Evolutionary conservation across 2,888 invertebrate species (phyloP).

Genomic region (Aphodius sticticus): DNA sequence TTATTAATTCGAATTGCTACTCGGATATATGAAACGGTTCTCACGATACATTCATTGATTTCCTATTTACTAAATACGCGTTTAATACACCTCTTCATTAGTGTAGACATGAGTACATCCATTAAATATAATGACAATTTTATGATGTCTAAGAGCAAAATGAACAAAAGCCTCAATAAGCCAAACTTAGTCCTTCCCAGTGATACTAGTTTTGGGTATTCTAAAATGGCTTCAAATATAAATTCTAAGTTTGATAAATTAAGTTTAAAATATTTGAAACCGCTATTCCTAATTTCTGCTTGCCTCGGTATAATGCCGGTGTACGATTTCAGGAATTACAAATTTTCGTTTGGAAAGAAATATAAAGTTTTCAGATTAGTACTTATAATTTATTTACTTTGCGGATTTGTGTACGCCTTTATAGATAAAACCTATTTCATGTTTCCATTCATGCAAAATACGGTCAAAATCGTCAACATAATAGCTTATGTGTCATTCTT

Average conservation of each 20-base stretch:
- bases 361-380: constrained; percentile 24
- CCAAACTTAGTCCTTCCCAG: too few species aligned
- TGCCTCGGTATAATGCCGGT: constrained; percentile 8
- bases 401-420: constrained; percentile 19
- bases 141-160: background rate
- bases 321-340: constrained; percentile 27
- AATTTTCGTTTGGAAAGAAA: background rate
- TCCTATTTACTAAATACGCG: background rate
- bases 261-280: constrained; percentile 19
- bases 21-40: background rate
- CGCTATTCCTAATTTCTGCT: constrained; percentile 16
- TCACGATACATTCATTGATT: background rate
- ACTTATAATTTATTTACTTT: background rate
- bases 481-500: constrained; percentile 26
- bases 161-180: too few species aligned
- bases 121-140: background rate
- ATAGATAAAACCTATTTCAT: background rate
- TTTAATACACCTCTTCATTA: background rate
- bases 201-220: background rate
- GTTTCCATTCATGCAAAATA: constrained; percentile 19
- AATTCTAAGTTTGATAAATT: background rate
- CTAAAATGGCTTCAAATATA: background rate
- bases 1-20: background rate
- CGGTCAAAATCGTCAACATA: constrained; percentile 25
- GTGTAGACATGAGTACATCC: background rate